Conservation (phyloP, 2,113 vertebrate species). For the Siniperca chuatsi region DNA sequence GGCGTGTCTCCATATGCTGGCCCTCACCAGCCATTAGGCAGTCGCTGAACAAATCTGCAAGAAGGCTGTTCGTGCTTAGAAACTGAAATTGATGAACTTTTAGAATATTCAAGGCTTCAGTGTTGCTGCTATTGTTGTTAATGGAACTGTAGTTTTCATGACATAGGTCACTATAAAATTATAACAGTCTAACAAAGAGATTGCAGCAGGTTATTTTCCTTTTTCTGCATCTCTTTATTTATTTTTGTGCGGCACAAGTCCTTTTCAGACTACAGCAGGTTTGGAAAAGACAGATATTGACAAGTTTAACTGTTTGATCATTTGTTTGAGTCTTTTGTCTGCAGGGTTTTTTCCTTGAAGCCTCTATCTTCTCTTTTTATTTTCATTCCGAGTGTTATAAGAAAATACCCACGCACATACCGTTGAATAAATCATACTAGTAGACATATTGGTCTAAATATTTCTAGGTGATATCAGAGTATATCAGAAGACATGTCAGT, state of each 20-base stretch:
- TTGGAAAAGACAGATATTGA: conserved; percentile 11
- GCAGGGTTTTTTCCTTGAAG: not conserved
- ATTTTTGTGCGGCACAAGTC: not conserved
- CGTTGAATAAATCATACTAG: not conserved
- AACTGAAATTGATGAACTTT: not conserved
- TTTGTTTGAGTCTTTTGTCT: conserved; percentile 21
- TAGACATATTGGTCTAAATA: not conserved
- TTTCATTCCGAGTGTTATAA: not conserved
- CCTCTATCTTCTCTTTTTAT: not conserved
- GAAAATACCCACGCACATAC: not conserved
- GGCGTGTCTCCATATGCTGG: conserved; percentile 66
- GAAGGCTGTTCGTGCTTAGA: not conserved
- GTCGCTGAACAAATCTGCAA: conserved; percentile 30
- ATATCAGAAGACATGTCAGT: not conserved
- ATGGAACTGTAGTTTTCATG: conserved; percentile 8
- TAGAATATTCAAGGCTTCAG: not conserved
- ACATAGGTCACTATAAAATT: not conserved
- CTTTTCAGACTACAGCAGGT: not conserved
- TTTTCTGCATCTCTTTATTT: not conserved
- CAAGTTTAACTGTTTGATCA: conserved; percentile 29
- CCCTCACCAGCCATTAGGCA: conserved; percentile 61
- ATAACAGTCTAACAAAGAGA: conserved; percentile 7
- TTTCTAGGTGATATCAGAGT: not conserved
- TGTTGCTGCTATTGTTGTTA: not conserved
- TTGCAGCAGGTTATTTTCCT: not conserved